Conservation (phyloP, 2,888 invertebrate species). For the Linnaemya vulpina region DNA sequence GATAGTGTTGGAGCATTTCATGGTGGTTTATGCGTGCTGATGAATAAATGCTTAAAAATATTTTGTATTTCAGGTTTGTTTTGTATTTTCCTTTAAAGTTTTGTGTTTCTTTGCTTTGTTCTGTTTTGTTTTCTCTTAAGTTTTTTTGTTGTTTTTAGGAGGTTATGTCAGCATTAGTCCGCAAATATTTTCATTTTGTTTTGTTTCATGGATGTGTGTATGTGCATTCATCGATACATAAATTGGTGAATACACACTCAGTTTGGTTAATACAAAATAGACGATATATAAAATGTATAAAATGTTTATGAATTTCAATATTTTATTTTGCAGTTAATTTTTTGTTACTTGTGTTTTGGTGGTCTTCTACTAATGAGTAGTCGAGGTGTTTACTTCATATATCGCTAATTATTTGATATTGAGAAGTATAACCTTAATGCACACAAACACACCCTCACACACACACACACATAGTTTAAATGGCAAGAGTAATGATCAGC, state of each 20-base stretch:
- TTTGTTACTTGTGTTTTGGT: constrained; percentile 3
- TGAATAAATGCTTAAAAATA: constrained; percentile 70
- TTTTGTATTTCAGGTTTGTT: constrained; percentile 64
- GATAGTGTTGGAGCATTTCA: constrained; percentile 36
- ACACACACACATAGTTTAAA: neutral
- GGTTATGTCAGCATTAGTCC: constrained; percentile 62
- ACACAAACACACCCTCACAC: neutral
- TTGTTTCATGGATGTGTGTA: constrained; percentile 10
- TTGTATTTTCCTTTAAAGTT: constrained; percentile 41
- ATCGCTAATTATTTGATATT: constrained; percentile 40
- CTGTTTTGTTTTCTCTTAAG: constrained; percentile 20
- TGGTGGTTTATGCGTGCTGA: constrained; percentile 59
- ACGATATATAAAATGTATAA: constrained; percentile 3
- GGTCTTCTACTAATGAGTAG: constrained; percentile 15
- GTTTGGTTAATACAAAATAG: constrained; percentile 14
- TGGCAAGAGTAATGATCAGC: neutral
- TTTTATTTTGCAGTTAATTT: constrained; percentile 16
- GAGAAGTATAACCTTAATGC: neutral
- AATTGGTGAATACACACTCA: no score
- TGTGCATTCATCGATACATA: no score
- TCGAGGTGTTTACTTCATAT: constrained; percentile 22
- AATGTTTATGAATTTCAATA: constrained; percentile 15
- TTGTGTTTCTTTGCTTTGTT: constrained; percentile 31
- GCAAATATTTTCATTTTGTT: constrained; percentile 13
- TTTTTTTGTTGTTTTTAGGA: constrained; percentile 48